A percentile compares a stretch with the other conserved stretches of the same genome.
Conservation (phyloP, 2,888 invertebrate genomes). For the Cartodere bifasciata region DNA sequence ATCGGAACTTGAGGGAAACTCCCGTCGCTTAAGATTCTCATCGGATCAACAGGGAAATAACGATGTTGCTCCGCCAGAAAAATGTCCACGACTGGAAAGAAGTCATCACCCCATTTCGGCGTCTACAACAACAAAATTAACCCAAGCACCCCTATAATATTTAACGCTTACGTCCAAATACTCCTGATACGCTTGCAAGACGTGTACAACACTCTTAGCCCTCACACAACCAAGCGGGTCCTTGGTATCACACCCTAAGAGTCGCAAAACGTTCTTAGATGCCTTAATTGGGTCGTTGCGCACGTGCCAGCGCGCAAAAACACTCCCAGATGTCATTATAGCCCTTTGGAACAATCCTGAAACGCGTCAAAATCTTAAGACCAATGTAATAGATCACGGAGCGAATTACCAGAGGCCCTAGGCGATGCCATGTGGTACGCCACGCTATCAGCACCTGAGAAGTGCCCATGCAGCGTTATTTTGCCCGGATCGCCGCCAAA, state of each 20-base stretch:
- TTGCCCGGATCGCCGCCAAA: constrained; percentile 72
- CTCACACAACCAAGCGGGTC: constrained; percentile 48
- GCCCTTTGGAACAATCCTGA: constrained; percentile 51
- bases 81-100: constrained; percentile 51
- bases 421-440: constrained; percentile 55
- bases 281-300: constrained; percentile 34
- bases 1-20: constrained; percentile 48
- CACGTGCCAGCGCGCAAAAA: constrained; percentile 35
- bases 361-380: constrained; percentile 10
- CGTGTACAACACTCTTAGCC: constrained; percentile 44
- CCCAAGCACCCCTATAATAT: background rate
- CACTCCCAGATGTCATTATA: constrained; percentile 53
- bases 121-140: constrained; percentile 35
- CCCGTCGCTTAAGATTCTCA: constrained; percentile 39
- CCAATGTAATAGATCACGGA: background rate
- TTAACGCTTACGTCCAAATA: constrained; percentile 36
- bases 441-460: constrained; percentile 60
- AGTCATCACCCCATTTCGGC: constrained; percentile 42
- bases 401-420: constrained; percentile 47
- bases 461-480: constrained; percentile 75
- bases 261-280: constrained; percentile 44
- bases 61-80: constrained; percentile 48
- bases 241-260: constrained; percentile 41
- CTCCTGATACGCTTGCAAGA: constrained; percentile 44
- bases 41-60: constrained; percentile 45